phyloP scores from a whole-genome alignment of 2,113 vertebrate species.

The Hyperoodon ampullatus region DNA sequence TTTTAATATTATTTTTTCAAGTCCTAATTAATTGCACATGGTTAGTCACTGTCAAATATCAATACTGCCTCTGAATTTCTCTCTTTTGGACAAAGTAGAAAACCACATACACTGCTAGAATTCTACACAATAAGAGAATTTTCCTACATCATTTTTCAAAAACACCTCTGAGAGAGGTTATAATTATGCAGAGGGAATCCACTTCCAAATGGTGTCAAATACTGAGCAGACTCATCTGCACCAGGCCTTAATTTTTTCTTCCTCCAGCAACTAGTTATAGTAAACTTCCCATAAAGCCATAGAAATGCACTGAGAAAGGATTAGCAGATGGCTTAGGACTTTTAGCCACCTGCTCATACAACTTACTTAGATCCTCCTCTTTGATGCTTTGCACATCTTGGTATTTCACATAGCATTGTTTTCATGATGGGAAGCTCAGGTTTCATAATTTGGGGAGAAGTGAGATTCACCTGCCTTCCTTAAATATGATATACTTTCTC shows the following conservation, averaged over 20 bases:
- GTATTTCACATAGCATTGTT: no score
- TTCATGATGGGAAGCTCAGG: no score
- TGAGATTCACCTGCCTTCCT: no score
- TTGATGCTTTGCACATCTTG: no score
- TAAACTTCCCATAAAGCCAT: not conserved
- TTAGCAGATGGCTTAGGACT: no score
- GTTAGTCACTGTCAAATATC: not conserved
- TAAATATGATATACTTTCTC: no score
- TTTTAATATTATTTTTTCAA: not conserved
- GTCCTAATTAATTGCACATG: not conserved
- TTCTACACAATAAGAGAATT: not conserved
- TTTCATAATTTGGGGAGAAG: no score
- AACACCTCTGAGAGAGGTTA: not conserved
- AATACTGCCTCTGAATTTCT: not conserved
- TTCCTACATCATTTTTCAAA: not conserved
- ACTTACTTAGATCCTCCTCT: no score
- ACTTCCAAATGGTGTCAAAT: not conserved
- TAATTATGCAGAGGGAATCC: not conserved
- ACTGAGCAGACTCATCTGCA: not conserved
- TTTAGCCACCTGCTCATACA: no score
- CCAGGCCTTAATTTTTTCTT: not conserved
- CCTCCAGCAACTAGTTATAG: not conserved
- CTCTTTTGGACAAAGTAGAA: not conserved
- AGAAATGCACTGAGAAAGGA: no score
- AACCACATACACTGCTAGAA: not conserved